These are phyloP conservation scores for Halictus rubicundus DNA, from an alignment of 1,140 invertebrate species.

Conservation along the genomic window DNA sequence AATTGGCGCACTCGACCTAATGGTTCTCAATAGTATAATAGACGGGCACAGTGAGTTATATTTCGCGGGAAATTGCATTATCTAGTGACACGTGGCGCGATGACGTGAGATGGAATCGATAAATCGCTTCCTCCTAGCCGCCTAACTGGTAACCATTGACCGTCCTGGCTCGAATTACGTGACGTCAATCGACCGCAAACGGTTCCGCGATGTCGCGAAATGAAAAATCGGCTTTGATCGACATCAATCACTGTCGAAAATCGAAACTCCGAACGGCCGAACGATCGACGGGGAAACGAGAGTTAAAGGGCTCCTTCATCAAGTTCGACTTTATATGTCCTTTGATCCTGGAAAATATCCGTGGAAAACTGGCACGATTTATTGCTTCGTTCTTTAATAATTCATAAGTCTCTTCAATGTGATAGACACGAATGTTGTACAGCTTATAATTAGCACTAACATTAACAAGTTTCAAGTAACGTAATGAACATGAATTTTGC, in stretches of 20 bases:
- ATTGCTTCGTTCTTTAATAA: too few relatives aligned
- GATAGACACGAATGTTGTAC: too few relatives aligned
- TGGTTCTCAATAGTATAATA: constrained; percentile 49
- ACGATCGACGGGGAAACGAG: background rate
- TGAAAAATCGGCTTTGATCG: background rate
- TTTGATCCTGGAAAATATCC: too few relatives aligned
- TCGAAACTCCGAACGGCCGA: background rate
- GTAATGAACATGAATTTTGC: too few relatives aligned
- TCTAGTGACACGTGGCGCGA: constrained; percentile 45
- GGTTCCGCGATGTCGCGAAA: constrained; percentile 23
- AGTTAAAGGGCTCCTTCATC: background rate
- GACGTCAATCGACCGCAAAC: constrained; percentile 55
- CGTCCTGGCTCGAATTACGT: constrained; percentile 45
- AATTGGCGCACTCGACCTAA: constrained; percentile 22
- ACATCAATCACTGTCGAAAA: background rate
- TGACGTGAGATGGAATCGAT: constrained; percentile 57
- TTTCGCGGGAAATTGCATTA: constrained; percentile 56
- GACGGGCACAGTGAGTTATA: constrained; percentile 31
- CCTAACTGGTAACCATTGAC: constrained; percentile 5
- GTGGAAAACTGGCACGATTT: too few relatives aligned
- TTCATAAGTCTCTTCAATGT: too few relatives aligned
- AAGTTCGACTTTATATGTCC: background rate
- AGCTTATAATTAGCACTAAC: too few relatives aligned
- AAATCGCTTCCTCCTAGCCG: constrained; percentile 35
- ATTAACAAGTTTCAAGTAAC: too few relatives aligned